Evolutionary conservation across 1,140 invertebrate genomes (phyloP).

Genomic region (Ceratitis capitata): DNA sequence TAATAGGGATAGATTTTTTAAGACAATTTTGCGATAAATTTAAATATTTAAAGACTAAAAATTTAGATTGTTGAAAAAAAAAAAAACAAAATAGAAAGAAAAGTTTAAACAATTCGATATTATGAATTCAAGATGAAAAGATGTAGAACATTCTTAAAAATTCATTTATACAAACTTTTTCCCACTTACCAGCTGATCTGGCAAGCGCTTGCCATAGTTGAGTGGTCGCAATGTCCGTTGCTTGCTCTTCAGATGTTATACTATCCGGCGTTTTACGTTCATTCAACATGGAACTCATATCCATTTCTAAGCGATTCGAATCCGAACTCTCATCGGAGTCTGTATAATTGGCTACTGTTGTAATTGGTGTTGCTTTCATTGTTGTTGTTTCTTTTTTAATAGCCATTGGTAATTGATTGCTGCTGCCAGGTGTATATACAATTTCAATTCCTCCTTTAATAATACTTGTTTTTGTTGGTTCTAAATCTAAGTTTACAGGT

Average conservation of each 20-base stretch:
- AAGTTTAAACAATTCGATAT: too few species aligned
- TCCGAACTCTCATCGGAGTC: constrained; percentile 61
- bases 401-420: constrained; percentile 1
- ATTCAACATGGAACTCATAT: constrained; percentile 40
- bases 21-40: too few species aligned
- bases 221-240: constrained; percentile 69
- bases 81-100: too few species aligned
- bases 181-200: constrained; percentile 64
- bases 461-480: constrained; percentile 57
- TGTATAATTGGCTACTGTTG: background rate
- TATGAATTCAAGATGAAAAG: too few species aligned
- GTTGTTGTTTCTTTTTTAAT: background rate
- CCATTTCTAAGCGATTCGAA: constrained; percentile 49
- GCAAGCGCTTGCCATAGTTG: constrained; percentile 70
- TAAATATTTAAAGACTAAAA: too few species aligned
- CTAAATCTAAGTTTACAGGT: constrained; percentile 45
- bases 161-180: too few species aligned
- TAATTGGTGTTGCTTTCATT: background rate
- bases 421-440: background rate
- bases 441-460: constrained; percentile 41
- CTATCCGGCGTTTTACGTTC: constrained; percentile 67
- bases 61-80: too few species aligned
- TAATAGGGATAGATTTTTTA: too few species aligned
- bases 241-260: constrained; percentile 68
- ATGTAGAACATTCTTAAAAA: too few species aligned